Conservation (phyloP, 2,797 vertebrate genomes). For the Mormyrus hasselquistii region DNA sequence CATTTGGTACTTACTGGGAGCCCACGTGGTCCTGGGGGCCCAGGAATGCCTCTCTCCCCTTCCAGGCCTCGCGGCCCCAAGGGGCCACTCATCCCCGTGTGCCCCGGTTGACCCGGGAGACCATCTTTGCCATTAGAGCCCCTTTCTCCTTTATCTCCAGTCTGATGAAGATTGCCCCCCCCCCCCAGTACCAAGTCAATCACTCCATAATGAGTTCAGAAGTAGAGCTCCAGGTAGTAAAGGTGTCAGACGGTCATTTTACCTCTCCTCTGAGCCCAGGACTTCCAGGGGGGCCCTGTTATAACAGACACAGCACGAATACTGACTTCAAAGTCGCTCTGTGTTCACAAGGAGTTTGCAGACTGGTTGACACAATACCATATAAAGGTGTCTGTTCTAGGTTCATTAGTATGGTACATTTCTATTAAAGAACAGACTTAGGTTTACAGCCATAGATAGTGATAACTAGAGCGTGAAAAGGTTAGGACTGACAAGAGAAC, state of each 20-base stretch:
- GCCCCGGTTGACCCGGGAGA: conserved; percentile 62
- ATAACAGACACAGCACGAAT: conserved; percentile 24
- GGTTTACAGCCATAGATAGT: neutral
- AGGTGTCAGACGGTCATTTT: conserved; percentile 17
- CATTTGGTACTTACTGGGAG: conserved; percentile 54
- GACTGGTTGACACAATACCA: neutral
- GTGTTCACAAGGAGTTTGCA: neutral
- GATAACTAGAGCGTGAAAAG: neutral
- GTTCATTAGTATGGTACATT: neutral
- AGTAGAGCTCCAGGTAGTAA: neutral
- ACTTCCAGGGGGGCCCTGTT: conserved; percentile 65
- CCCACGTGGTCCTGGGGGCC: conserved; percentile 64
- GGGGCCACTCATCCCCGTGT: conserved; percentile 61
- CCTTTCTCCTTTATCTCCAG: conserved; percentile 58
- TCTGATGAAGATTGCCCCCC: conserved; percentile 37
- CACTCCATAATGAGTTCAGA: neutral
- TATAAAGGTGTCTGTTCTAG: neutral
- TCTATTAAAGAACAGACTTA: neutral
- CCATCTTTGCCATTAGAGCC: conserved; percentile 59
- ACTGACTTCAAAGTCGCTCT: neutral
- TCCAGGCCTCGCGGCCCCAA: conserved; percentile 63
- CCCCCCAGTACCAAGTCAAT: neutral
- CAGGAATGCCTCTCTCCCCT: conserved; percentile 60
- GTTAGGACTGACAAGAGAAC: neutral
- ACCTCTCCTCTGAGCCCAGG: conserved; percentile 67